Evolutionary conservation across 2,797 vertebrate genomes (phyloP).

Genomic region (Cephalopachus bancanus): DNA sequence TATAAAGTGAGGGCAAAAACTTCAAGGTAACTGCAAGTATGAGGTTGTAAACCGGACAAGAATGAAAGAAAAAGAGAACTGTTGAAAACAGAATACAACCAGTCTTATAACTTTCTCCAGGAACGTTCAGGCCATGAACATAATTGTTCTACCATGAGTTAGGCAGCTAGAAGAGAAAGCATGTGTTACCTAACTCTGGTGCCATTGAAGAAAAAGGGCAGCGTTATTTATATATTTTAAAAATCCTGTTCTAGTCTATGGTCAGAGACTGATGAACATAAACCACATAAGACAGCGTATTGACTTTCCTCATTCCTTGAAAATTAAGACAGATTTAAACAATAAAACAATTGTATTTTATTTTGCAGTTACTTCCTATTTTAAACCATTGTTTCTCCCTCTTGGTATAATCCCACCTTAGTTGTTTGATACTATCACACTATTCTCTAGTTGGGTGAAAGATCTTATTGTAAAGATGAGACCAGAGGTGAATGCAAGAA

Average conservation of each 20-base stretch:
- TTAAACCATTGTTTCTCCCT: background rate
- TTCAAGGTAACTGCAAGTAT: background rate
- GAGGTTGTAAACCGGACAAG: background rate
- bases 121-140: background rate
- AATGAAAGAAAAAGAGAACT: background rate
- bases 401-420: background rate
- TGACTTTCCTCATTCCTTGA: background rate
- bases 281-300: background rate
- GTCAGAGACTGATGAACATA: background rate
- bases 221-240: background rate
- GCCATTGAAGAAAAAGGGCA: constrained; percentile 1
- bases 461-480: background rate
- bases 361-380: background rate
- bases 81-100: background rate
- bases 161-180: background rate
- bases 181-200: constrained; percentile 1
- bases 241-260: background rate
- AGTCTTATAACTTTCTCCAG: background rate
- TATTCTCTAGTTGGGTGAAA: background rate
- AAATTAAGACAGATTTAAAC: constrained; percentile 6
- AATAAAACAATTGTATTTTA: background rate
- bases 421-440: background rate
- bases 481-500: background rate
- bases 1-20: background rate
- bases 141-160: background rate